phyloP scores from a whole-genome alignment of 2,888 invertebrate species.

The Ceriagrion tenellum region DNA sequence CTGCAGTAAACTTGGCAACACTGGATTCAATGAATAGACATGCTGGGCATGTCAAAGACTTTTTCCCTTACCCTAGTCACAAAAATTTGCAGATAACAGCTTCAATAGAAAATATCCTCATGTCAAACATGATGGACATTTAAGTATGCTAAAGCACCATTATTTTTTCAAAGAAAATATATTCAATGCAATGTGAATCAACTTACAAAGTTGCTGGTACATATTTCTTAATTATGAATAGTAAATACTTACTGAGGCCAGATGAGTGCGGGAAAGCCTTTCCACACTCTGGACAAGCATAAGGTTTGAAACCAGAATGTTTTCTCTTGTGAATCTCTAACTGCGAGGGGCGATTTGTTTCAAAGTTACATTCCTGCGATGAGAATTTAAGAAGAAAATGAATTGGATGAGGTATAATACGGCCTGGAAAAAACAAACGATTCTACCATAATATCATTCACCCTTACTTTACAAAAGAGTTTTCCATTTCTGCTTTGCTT shows the following conservation, averaged over 20 bases:
- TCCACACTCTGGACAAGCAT: conserved; percentile 70
- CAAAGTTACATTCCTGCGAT: conserved; percentile 42
- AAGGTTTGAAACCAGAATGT: conserved; percentile 65
- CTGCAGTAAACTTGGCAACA: too few species aligned
- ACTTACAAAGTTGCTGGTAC: neutral
- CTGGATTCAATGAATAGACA: too few species aligned
- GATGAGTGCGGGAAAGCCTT: conserved; percentile 70
- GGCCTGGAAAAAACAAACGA: too few species aligned
- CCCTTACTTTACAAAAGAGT: conserved; percentile 31
- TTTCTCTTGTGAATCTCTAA: conserved; percentile 56
- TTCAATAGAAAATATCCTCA: too few species aligned
- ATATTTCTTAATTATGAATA: neutral
- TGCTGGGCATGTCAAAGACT: too few species aligned
- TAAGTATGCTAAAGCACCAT: too few species aligned
- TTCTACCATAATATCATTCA: neutral
- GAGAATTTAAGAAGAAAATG: neutral
- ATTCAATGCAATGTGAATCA: too few species aligned
- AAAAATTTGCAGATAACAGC: too few species aligned
- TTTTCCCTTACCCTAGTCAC: too few species aligned
- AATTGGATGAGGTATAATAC: neutral
- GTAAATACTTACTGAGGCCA: conserved; percentile 69
- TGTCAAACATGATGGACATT: too few species aligned
- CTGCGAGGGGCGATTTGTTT: conserved; percentile 47
- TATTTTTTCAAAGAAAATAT: too few species aligned
- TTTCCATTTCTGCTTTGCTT: conserved; percentile 38